Conservation (phyloP, 2,113 vertebrate species). For the Misgurnus anguillicaudatus region DNA sequence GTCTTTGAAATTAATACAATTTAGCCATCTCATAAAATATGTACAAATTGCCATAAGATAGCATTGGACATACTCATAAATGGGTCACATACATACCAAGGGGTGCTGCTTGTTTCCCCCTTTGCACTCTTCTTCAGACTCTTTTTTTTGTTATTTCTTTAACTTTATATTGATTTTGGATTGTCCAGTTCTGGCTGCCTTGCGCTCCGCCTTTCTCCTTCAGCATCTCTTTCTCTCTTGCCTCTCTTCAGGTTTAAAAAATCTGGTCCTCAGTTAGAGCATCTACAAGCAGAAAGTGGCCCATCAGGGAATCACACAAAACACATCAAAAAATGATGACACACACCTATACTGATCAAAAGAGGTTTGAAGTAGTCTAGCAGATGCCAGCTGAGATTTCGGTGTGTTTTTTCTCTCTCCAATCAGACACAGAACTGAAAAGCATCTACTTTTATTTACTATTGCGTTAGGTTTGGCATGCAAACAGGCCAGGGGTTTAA, state of each 20-base stretch:
- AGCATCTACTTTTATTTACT: slow-evolving; percentile 3
- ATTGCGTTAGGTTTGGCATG: background rate
- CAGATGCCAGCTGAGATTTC: slow-evolving; percentile 29
- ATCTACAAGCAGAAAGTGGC: slow-evolving; percentile 49
- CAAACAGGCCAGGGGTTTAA: background rate
- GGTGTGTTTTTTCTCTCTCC: background rate
- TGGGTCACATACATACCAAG: background rate
- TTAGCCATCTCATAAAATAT: too few species aligned
- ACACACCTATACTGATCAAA: slow-evolving; percentile 57
- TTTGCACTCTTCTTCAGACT: slow-evolving; percentile 69
- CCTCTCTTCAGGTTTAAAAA: slow-evolving; percentile 47
- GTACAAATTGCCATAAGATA: too few species aligned
- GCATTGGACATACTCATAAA: background rate
- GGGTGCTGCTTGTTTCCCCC: background rate
- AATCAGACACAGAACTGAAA: background rate
- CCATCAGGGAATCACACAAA: slow-evolving; percentile 54
- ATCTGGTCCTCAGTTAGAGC: slow-evolving; percentile 29
- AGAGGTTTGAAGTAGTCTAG: slow-evolving; percentile 52
- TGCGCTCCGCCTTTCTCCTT: slow-evolving; percentile 81
- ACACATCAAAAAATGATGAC: slow-evolving; percentile 57
- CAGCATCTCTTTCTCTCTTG: slow-evolving; percentile 62
- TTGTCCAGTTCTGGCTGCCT: slow-evolving; percentile 81
- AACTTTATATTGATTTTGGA: slow-evolving; percentile 77
- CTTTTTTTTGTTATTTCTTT: slow-evolving; percentile 51
- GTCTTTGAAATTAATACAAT: too few species aligned